These are phyloP conservation scores for Chitala chitala DNA, from an alignment of 2,113 vertebrate genomes.

Conservation along the genomic window DNA sequence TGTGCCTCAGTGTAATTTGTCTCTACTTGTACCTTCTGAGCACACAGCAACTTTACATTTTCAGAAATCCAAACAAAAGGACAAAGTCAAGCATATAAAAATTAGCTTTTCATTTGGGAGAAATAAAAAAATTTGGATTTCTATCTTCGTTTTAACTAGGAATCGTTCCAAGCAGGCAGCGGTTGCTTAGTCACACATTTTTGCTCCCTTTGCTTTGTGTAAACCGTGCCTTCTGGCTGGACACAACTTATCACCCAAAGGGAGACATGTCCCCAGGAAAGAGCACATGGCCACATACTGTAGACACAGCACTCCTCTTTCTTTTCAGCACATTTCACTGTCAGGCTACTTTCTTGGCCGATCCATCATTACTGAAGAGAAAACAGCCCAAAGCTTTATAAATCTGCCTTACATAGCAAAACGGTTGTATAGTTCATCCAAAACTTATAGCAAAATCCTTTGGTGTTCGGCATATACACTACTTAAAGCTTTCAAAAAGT, in stretches of 20 bases:
- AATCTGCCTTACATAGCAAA: background rate
- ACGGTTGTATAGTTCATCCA: background rate
- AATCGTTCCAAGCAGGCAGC: background rate
- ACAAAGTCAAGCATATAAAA: background rate
- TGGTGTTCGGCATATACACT: background rate
- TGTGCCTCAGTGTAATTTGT: background rate
- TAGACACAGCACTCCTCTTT: no score
- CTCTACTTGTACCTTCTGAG: background rate
- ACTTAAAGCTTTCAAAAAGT: background rate
- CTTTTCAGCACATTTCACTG: no score
- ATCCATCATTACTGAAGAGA: background rate
- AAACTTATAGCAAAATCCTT: conserved; percentile 2
- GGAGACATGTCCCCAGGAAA: background rate
- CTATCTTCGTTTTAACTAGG: background rate
- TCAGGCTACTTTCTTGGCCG: background rate
- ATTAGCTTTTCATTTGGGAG: no score
- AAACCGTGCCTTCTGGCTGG: background rate
- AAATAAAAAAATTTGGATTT: background rate
- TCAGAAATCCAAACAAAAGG: background rate
- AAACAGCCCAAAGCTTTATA: background rate
- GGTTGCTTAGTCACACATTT: background rate
- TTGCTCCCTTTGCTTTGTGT: background rate
- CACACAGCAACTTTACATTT: background rate
- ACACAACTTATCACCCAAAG: background rate
- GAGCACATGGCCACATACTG: no score